Conservation (phyloP, 2,888 invertebrate species). For the Dryococelus australis region DNA sequence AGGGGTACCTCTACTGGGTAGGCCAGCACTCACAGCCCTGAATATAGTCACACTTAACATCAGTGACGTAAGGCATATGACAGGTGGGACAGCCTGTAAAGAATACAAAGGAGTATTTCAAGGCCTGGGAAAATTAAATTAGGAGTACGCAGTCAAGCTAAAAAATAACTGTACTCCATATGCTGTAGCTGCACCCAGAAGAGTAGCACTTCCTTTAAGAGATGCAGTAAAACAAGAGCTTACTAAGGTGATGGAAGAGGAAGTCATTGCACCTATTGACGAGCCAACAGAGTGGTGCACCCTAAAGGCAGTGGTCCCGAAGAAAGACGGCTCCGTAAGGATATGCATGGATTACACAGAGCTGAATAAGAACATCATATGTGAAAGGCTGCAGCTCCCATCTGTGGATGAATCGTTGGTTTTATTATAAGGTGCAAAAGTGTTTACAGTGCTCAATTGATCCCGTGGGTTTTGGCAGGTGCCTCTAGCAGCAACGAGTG, state of each 20-base stretch:
- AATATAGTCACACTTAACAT: too few relatives aligned
- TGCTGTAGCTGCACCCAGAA: neutral
- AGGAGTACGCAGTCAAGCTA: neutral
- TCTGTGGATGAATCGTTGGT: neutral
- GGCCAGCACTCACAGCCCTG: too few relatives aligned
- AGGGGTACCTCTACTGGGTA: too few relatives aligned
- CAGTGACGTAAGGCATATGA: too few relatives aligned
- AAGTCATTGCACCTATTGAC: slow-evolving; percentile 52
- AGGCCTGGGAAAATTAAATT: too few relatives aligned
- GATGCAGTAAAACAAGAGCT: slow-evolving; percentile 51
- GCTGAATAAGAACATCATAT: neutral
- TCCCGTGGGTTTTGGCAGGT: slow-evolving; percentile 46
- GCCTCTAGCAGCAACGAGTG: neutral
- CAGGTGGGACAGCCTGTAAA: too few relatives aligned
- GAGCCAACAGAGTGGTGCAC: slow-evolving; percentile 54
- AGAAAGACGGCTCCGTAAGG: slow-evolving; percentile 47
- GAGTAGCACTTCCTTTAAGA: neutral
- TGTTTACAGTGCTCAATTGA: neutral
- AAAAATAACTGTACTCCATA: neutral
- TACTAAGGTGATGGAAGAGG: slow-evolving; percentile 47
- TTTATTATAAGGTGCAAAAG: neutral
- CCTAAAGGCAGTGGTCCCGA: slow-evolving; percentile 53
- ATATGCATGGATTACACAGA: slow-evolving; percentile 47
- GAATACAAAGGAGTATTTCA: neutral
- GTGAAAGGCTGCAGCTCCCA: neutral